Evolutionary conservation across 2,888 invertebrate species (phyloP), one percentile per base, ranked within the genome.

Genomic region (Acrobasis repandana): DNA sequence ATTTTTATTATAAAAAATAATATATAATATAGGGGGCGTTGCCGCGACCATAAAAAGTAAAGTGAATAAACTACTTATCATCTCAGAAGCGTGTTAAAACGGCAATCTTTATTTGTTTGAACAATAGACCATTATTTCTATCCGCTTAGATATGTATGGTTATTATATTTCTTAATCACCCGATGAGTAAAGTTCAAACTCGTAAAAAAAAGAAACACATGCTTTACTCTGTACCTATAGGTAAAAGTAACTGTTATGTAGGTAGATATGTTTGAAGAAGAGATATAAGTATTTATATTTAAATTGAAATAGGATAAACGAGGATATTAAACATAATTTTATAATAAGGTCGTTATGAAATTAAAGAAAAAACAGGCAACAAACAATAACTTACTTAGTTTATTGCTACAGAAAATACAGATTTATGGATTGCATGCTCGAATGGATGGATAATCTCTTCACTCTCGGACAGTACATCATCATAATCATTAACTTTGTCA

Each of bases 51-150:
- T 52, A 36, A 52, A 2, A 36, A 10, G 3, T 9, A 16, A 16
- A 52, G 52, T 52, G 36, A 52, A 52, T 11, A 34, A 16, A 52
- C 52, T 50, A n/a, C 28, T 50, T 50, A 50, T 50, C 28, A 28
- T 20, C 4, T 28, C 28, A 14, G 10, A 38, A 10, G 38, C 38
- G 38, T 38, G 38, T 14, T n/a, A 43, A 43, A 14, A 43, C 11
- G 4, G 4, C 14, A 43, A 14, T 28, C 43, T 14, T 43, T 43
- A 43, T 43, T 43, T 11, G 14, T 5, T 43, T 14, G 43, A 43
- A 43, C 43, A 43, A 43, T 43, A 43, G 43, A 43, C n/a, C 43
- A 43, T 43, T 43, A 43, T 43, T 43, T 43, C 43, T 43, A 14
- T 43, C 1, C 5, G 4, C 3, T 43, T 43, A 43, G 14, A 43